Evolutionary conservation across 2,888 invertebrate species (phyloP).

Genomic region (Abscondita cerata): DNA sequence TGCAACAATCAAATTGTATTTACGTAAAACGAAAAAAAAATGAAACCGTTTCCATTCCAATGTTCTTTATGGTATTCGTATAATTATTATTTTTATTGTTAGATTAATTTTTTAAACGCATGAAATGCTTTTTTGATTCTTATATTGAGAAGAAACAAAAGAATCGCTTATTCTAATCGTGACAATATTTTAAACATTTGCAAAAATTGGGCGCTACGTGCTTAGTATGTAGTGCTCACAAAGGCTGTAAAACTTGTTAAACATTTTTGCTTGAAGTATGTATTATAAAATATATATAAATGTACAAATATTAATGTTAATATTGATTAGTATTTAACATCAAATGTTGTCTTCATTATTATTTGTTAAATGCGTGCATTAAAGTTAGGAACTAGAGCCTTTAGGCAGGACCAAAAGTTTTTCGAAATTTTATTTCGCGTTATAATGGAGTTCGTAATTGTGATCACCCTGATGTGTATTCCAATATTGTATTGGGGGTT

Average conservation of each 20-base stretch:
- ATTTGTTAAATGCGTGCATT: not conserved
- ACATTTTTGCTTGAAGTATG: constrained; percentile 4
- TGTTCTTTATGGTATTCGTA: constrained; percentile 12
- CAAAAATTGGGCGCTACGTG: not conserved
- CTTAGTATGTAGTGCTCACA: too few relatives aligned
- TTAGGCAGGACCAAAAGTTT: constrained; percentile 26
- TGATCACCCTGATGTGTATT: constrained; percentile 8
- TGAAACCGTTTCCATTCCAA: not conserved
- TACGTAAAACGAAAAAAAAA: not conserved
- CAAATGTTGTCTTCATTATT: constrained; percentile 12
- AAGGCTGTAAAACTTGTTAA: constrained; percentile 11
- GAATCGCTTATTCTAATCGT: constrained; percentile 6
- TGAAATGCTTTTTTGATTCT: constrained; percentile 10
- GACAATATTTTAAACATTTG: constrained; percentile 18
- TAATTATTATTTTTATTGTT: constrained; percentile 9
- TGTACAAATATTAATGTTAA: constrained; percentile 24
- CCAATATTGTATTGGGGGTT: not conserved
- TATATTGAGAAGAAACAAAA: not conserved
- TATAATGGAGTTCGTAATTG: not conserved
- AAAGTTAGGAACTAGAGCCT: not conserved
- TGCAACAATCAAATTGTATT: constrained; percentile 6
- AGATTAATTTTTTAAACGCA: not conserved
- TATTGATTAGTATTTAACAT: constrained; percentile 23
- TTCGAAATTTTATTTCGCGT: not conserved
- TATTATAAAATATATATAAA: constrained; percentile 13